These are phyloP conservation scores for Brachionus manjavacas DNA, from an alignment of 1,140 invertebrate genomes.

Conservation along the genomic window DNA sequence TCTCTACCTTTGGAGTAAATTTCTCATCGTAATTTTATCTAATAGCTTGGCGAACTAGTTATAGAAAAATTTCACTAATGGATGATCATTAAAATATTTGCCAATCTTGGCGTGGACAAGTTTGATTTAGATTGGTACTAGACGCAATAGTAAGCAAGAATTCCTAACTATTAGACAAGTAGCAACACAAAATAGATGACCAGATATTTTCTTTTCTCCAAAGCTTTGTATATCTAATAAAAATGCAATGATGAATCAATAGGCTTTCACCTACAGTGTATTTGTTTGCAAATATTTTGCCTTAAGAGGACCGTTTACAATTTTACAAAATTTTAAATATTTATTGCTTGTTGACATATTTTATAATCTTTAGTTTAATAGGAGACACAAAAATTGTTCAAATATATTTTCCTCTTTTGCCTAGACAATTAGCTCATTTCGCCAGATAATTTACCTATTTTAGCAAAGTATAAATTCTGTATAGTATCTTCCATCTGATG, in stretches of 20 bases:
- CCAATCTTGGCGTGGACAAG: background rate
- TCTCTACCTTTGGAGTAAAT: background rate
- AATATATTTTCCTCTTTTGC: conserved; percentile 18
- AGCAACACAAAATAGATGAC: background rate
- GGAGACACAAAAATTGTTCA: background rate
- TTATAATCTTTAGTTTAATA: background rate
- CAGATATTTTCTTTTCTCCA: background rate
- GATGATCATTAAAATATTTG: conserved; percentile 1
- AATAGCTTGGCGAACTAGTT: background rate
- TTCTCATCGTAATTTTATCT: conserved; percentile 8
- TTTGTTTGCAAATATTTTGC: background rate
- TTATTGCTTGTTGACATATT: background rate
- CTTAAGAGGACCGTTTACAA: background rate
- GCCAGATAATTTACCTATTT: background rate
- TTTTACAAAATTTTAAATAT: background rate
- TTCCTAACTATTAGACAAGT: background rate
- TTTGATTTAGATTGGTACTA: background rate
- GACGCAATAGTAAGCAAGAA: background rate
- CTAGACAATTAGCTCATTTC: conserved; percentile 2
- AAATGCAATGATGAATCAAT: conserved; percentile 15
- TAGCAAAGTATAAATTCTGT: background rate
- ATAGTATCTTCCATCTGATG: background rate
- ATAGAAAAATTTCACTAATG: conserved; percentile 10
- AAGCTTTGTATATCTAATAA: background rate
- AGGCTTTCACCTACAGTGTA: background rate